Percentiles rank a stretch among this genome's conserved stretches.
Evolutionary conservation across 2,888 invertebrate species (phyloP).

Genomic region (Autographa gamma): DNA sequence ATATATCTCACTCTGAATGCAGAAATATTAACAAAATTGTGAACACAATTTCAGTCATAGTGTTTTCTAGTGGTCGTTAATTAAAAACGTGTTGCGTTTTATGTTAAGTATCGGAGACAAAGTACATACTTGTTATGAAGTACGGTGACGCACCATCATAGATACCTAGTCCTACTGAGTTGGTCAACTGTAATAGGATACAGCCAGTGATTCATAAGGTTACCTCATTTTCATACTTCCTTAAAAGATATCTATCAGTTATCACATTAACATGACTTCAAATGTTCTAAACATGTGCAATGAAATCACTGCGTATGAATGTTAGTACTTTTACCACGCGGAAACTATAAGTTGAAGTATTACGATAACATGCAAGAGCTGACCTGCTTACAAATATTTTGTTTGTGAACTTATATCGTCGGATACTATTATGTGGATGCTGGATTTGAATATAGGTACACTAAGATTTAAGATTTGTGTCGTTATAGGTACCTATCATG

Average conservation of each 20-base stretch:
- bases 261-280: conserved; percentile 37
- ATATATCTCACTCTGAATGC: too few relatives aligned
- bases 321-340: conserved; percentile 36
- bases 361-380: conserved; percentile 46
- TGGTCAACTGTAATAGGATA: conserved; percentile 80
- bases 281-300: conserved; percentile 31
- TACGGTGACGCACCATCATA: conserved; percentile 76
- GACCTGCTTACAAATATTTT: conserved; percentile 54
- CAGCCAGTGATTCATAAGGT: conserved; percentile 73
- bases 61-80: background rate
- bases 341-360: conserved; percentile 44
- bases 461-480: background rate
- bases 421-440: conserved; percentile 30
- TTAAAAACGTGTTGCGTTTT: conserved; percentile 9
- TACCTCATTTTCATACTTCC: conserved; percentile 65
- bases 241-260: conserved; percentile 54
- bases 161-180: conserved; percentile 55
- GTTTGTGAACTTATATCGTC: conserved; percentile 43
- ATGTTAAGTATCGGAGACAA: conserved; percentile 62
- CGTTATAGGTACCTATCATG: too few relatives aligned
- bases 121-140: conserved; percentile 66
- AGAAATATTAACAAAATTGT: background rate
- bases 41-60: background rate
- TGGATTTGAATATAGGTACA: background rate
- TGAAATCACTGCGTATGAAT: conserved; percentile 40